phyloP scores from a whole-genome alignment of 2,113 vertebrate species.

The Phylloscopus trochiloides region DNA sequence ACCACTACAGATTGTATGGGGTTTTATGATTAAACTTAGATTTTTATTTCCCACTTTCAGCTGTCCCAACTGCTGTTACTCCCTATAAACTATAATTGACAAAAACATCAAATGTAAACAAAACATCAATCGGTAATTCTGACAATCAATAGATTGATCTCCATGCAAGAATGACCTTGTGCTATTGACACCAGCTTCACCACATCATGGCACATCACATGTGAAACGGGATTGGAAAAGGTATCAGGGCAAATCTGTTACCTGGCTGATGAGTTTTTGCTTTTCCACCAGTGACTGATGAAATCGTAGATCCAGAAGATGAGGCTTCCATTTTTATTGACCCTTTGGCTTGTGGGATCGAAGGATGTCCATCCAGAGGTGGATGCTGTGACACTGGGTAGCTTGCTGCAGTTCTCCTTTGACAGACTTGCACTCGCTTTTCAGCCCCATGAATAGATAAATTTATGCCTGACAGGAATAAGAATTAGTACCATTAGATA shows the following conservation, averaged over 20 bases:
- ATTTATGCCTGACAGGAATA: conserved; percentile 83
- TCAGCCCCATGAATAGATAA: conserved; percentile 93
- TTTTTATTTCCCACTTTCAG: not conserved
- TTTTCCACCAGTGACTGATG: conserved; percentile 74
- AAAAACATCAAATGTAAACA: not conserved
- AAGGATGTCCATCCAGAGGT: conserved; percentile 76
- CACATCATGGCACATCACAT: not conserved
- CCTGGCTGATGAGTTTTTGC: conserved; percentile 77
- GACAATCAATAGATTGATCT: not conserved
- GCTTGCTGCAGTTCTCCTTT: conserved; percentile 79
- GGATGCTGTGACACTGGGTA: conserved; percentile 69
- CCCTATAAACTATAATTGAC: not conserved
- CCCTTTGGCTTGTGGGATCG: conserved; percentile 72
- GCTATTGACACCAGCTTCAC: not conserved
- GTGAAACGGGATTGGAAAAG: not conserved
- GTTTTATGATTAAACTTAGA: not conserved
- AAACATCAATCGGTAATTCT: not conserved
- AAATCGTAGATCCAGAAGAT: conserved; percentile 76
- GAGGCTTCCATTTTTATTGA: conserved; percentile 86
- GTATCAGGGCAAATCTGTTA: conserved; percentile 39
- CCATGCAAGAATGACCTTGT: not conserved
- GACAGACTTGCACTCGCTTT: conserved; percentile 77
- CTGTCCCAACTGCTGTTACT: not conserved
- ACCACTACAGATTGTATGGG: not conserved
- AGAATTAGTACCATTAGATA: conserved; percentile 55